Evolutionary conservation across 2,888 invertebrate genomes (phyloP).

Genomic region (Linnaemya tessellans): DNA sequence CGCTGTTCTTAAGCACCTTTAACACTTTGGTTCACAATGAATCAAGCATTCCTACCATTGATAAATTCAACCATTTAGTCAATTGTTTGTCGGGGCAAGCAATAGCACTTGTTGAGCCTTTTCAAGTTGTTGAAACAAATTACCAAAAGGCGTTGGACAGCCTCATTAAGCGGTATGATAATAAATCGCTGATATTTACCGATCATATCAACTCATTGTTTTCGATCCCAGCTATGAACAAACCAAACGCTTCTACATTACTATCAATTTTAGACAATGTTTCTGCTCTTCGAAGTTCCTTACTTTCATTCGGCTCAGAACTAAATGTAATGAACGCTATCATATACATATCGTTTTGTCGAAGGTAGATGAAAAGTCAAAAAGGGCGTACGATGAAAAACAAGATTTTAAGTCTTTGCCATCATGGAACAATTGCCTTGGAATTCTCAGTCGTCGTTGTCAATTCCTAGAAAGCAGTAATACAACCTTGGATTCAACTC

Average conservation of each 20-base stretch:
- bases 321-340: conserved; percentile 40
- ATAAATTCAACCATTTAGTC: too few species aligned
- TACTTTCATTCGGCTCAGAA: too few species aligned
- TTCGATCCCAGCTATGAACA: neutral
- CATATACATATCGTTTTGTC: conserved; percentile 30
- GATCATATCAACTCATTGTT: conserved; percentile 35
- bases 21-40: too few species aligned
- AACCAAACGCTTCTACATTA: conserved; percentile 11
- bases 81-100: too few species aligned
- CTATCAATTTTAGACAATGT: too few species aligned
- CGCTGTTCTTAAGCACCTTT: too few species aligned
- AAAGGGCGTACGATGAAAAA: conserved; percentile 31
- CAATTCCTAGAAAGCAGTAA: conserved; percentile 32
- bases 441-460: conserved; percentile 28
- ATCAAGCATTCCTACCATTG: too few species aligned
- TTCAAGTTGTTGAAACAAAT: conserved; percentile 11
- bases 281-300: too few species aligned
- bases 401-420: conserved; percentile 38
- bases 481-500: neutral
- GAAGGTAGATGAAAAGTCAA: conserved; percentile 36
- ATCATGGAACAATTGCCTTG: conserved; percentile 19
- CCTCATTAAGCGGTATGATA: too few species aligned
- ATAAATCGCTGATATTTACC: too few species aligned
- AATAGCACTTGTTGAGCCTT: neutral
- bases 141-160: conserved; percentile 3